These are phyloP conservation scores for Uropetala carovei DNA, from an alignment of 2,888 invertebrate genomes.

Conservation along the genomic window DNA sequence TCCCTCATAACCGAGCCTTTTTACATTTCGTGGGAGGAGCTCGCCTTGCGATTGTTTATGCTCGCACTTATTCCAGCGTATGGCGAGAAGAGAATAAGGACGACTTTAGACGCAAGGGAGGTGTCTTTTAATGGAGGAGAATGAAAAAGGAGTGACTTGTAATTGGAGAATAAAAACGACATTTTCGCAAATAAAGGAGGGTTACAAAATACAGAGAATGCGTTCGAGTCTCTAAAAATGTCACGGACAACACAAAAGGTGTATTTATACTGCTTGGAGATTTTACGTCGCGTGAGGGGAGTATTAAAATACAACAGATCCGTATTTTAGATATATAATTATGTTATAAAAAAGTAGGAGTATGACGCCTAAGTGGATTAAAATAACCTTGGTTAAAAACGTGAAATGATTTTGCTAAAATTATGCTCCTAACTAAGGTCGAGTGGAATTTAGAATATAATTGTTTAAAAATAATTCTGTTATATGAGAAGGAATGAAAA, in stretches of 20 bases:
- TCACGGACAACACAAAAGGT: neutral
- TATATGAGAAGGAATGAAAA: too few species aligned
- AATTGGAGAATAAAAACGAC: constrained; percentile 20
- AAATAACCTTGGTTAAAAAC: too few species aligned
- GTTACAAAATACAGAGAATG: neutral
- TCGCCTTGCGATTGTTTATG: neutral
- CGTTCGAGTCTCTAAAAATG: neutral
- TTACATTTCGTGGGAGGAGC: neutral
- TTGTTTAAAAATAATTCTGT: too few species aligned
- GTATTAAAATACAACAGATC: too few species aligned
- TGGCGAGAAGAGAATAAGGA: neutral
- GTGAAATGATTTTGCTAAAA: too few species aligned
- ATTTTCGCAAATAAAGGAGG: neutral
- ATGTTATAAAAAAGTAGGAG: too few species aligned
- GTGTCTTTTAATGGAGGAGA: constrained; percentile 13
- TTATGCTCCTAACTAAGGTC: too few species aligned
- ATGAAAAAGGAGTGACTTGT: constrained; percentile 3
- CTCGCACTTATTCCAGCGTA: neutral
- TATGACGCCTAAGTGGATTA: too few species aligned
- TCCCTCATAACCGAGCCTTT: constrained; percentile 2
- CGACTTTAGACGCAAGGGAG: neutral
- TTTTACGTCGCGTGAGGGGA: too few species aligned
- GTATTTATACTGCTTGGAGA: too few species aligned
- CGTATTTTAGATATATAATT: too few species aligned
- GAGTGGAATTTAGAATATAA: too few species aligned